These are phyloP conservation scores for Cottus gobio DNA, from an alignment of 2,113 vertebrate genomes.

Conservation along the genomic window DNA sequence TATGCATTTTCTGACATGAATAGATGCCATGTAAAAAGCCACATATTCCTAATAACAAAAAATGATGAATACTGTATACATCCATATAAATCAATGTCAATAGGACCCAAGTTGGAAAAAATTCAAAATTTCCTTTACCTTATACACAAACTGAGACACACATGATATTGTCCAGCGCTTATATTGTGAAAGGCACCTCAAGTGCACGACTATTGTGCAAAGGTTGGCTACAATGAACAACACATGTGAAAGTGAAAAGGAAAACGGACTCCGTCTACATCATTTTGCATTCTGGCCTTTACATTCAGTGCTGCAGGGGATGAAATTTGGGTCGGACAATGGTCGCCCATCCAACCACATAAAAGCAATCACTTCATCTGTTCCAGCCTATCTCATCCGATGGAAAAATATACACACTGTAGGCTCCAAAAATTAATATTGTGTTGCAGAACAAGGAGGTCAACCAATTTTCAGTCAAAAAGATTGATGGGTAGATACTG, in stretches of 20 bases:
- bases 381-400: slow-evolving; percentile 49
- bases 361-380: slow-evolving; percentile 62
- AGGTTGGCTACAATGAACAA: slow-evolving; percentile 1
- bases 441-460: slow-evolving; percentile 13
- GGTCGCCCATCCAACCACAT: slow-evolving; percentile 55
- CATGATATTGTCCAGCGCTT: neutral
- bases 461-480: slow-evolving; percentile 40
- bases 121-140: neutral
- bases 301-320: slow-evolving; percentile 29
- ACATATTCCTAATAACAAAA: slow-evolving; percentile 7
- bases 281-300: slow-evolving; percentile 48
- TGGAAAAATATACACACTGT: slow-evolving; percentile 42
- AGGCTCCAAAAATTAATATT: slow-evolving; percentile 22
- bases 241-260: neutral
- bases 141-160: slow-evolving; percentile 4
- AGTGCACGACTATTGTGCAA: neutral
- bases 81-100: neutral
- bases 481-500: slow-evolving; percentile 34
- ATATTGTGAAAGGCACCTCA: neutral
- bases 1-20: neutral
- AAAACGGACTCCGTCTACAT: slow-evolving; percentile 30
- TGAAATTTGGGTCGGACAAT: slow-evolving; percentile 39
- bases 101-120: slow-evolving; percentile 14
- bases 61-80: neutral
- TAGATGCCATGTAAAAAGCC: neutral